These are phyloP conservation scores for Pectinophora gossypiella DNA, from an alignment of 1,140 invertebrate species.

Conservation along the genomic window DNA sequence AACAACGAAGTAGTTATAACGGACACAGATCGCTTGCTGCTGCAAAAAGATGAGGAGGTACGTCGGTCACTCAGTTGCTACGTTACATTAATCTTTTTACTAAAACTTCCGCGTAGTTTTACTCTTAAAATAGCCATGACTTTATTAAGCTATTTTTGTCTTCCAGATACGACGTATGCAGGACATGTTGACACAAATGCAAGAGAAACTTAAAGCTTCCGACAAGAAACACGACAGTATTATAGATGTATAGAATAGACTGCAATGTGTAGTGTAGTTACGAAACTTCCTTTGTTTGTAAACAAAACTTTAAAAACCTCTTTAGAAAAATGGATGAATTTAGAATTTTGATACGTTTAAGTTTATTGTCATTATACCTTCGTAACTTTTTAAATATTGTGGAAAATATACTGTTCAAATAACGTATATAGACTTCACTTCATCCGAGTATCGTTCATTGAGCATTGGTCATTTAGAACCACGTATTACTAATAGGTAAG, in stretches of 20 bases:
- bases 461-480: too few species aligned
- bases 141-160: conserved; percentile 18
- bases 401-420: too few species aligned
- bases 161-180: conserved; percentile 94
- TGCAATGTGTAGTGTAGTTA: conserved; percentile 38
- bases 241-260: conserved; percentile 82
- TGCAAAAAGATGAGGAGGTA: conserved; percentile 96
- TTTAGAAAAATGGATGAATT: conserved; percentile 62
- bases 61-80: conserved; percentile 19
- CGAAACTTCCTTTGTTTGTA: conserved; percentile 27
- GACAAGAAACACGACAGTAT: conserved; percentile 88
- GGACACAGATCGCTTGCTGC: conserved; percentile 89
- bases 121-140: neutral
- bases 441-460: too few species aligned
- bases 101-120: neutral
- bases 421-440: too few species aligned
- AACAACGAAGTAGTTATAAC: conserved; percentile 85
- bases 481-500: too few species aligned
- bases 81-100: too few species aligned
- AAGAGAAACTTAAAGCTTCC: conserved; percentile 93
- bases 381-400: too few species aligned
- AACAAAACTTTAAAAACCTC: conserved; percentile 39
- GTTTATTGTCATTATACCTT: neutral
- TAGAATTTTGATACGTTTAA: conserved; percentile 33
- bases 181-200: conserved; percentile 97